Evolutionary conservation across 2,888 invertebrate species (phyloP).

Genomic region (Gortyna flavago): DNA sequence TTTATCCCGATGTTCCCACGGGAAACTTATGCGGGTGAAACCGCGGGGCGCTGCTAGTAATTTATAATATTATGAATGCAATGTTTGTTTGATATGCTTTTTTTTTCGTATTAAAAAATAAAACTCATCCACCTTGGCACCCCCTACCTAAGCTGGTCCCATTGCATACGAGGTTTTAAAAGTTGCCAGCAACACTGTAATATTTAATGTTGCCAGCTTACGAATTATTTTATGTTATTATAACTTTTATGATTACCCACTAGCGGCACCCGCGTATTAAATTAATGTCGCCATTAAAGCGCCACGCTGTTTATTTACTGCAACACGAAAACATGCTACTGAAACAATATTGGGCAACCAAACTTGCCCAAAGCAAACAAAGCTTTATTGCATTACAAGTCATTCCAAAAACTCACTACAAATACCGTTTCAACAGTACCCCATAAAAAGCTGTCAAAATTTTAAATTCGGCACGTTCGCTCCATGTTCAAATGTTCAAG

Average conservation of each 20-base stretch:
- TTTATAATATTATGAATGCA: no score
- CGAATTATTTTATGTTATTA: no score
- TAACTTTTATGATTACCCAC: no score
- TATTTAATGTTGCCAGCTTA: neutral
- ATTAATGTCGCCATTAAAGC: no score
- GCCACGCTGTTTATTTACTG: no score
- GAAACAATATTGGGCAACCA: neutral
- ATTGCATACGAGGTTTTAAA: neutral
- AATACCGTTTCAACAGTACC: conserved; percentile 27
- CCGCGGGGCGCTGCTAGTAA: no score
- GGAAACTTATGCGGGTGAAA: no score
- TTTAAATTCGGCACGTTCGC: conserved; percentile 58
- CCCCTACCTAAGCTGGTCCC: neutral
- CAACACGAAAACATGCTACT: neutral
- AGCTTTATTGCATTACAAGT: neutral
- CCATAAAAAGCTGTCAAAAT: conserved; percentile 43
- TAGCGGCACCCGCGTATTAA: no score
- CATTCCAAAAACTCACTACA: conserved; percentile 14
- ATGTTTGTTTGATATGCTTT: no score
- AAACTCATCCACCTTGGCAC: neutral
- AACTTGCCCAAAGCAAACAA: neutral
- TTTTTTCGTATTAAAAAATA: no score
- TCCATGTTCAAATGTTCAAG: conserved; percentile 47
- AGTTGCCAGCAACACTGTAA: neutral
- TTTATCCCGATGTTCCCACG: no score